phyloP scores from a whole-genome alignment of 2,888 invertebrate species.

The Xestia xanthographa region DNA sequence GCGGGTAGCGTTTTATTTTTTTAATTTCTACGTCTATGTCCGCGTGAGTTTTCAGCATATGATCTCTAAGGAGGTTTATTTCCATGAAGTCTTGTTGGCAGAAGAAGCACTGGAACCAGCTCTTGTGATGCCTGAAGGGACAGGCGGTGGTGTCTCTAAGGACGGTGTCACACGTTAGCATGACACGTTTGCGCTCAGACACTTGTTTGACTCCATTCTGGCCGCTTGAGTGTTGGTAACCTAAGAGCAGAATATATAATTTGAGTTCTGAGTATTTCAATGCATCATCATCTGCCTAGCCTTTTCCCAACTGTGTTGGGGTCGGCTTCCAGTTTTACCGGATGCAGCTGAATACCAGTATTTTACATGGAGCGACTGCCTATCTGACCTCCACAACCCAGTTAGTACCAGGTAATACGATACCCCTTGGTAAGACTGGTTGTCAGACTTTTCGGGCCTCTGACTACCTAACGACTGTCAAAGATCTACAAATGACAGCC shows the following conservation, averaged over 20 bases:
- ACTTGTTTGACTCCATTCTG: constrained; percentile 72
- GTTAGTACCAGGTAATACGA: too few relatives aligned
- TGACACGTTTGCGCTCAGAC: constrained; percentile 82
- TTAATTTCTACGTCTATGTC: constrained; percentile 79
- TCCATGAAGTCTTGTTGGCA: constrained; percentile 83
- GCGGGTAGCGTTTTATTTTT: constrained; percentile 83
- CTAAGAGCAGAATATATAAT: constrained; percentile 68
- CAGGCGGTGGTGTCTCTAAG: constrained; percentile 83
- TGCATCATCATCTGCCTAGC: too few relatives aligned
- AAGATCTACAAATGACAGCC: too few relatives aligned
- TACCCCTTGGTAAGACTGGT: too few relatives aligned
- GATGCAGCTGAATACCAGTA: too few relatives aligned
- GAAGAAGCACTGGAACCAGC: constrained; percentile 87
- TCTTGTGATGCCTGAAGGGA: constrained; percentile 84
- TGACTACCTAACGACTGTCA: too few relatives aligned
- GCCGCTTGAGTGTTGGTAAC: constrained; percentile 43
- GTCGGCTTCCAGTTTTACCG: too few relatives aligned
- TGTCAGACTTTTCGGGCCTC: too few relatives aligned
- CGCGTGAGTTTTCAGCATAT: constrained; percentile 73
- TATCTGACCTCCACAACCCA: too few relatives aligned
- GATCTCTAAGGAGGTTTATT: constrained; percentile 76
- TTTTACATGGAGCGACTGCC: too few relatives aligned
- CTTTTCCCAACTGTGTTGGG: too few relatives aligned
- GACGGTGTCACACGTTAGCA: constrained; percentile 79
- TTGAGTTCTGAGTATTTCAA: too few relatives aligned